Conservation (phyloP, 2,888 invertebrate species). For the Onthophagus sagittarius region DNA sequence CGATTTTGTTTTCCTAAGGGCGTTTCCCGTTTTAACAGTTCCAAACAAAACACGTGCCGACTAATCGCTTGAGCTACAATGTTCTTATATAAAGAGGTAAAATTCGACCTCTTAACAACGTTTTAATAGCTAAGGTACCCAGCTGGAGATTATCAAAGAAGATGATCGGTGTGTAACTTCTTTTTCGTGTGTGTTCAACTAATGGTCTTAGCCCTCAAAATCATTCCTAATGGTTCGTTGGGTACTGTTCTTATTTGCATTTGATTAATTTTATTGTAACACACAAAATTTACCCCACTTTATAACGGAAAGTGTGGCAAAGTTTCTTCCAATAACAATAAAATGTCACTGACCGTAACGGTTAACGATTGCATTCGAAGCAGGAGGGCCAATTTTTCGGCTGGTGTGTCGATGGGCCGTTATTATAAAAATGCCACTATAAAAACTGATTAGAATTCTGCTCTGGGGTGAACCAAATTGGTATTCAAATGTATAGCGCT, state of each 20-base stretch:
- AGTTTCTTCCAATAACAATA: not conserved
- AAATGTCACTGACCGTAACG: conserved; percentile 20
- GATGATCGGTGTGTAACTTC: conserved; percentile 23
- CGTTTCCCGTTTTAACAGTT: not conserved
- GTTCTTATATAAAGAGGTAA: not conserved
- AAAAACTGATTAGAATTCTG: conserved; percentile 51
- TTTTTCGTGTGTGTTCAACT: conserved; percentile 24
- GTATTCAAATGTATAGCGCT: conserved; percentile 50
- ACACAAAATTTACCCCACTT: conserved; percentile 34
- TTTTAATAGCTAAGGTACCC: conserved; percentile 17
- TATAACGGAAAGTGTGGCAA: not conserved
- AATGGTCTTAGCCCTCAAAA: conserved; percentile 28
- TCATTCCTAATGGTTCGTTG: conserved; percentile 26
- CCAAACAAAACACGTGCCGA: not conserved
- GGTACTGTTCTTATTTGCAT: conserved; percentile 39
- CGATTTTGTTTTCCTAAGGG: not conserved
- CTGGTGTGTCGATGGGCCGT: conserved; percentile 35
- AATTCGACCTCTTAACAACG: conserved; percentile 13
- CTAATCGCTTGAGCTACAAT: not conserved
- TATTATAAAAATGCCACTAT: conserved; percentile 47
- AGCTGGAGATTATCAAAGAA: conserved; percentile 16
- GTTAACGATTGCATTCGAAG: conserved; percentile 3
- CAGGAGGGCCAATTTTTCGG: conserved; percentile 10
- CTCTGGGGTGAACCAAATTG: conserved; percentile 46
- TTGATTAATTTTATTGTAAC: conserved; percentile 41